Conservation (phyloP, 2,888 invertebrate genomes). For the Cancer borealis region DNA sequence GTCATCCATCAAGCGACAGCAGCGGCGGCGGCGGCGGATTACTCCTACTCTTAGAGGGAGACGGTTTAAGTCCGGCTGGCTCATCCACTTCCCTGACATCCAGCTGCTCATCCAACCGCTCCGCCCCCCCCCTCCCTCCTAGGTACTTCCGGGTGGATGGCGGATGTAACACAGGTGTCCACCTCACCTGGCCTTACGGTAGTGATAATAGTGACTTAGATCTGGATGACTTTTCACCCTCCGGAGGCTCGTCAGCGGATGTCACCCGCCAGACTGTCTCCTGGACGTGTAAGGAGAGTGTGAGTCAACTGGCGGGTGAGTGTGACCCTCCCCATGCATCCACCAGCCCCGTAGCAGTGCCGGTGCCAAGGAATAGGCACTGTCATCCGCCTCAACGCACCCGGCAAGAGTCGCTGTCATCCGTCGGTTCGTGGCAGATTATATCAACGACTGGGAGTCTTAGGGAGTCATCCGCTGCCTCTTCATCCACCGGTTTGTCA, state of each 20-base stretch:
- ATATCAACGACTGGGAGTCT: conserved; percentile 59
- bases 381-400: conserved; percentile 36
- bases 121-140: conserved; percentile 63
- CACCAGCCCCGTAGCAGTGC: conserved; percentile 69
- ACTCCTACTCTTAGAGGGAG: background rate
- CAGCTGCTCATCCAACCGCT: conserved; percentile 68
- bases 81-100: conserved; percentile 72
- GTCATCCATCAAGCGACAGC: conserved; percentile 62
- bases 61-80: conserved; percentile 68
- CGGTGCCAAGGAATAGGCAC: conserved; percentile 56
- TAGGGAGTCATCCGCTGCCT: conserved; percentile 49
- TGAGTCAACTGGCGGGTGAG: conserved; percentile 39
- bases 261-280: background rate
- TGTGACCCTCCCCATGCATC: conserved; percentile 21
- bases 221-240: conserved; percentile 67
- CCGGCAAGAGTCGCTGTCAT: conserved; percentile 58
- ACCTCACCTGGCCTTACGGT: conserved; percentile 71
- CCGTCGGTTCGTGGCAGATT: conserved; percentile 66
- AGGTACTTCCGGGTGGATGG: conserved; percentile 62
- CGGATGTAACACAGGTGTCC: conserved; percentile 39
- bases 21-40: background rate
- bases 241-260: background rate
- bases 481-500: background rate
- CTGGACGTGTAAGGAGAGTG: background rate
- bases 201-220: conserved; percentile 64